Percentiles rank a stretch among this genome's conserved stretches.
Evolutionary conservation across 1,140 invertebrate genomes (phyloP).

Genomic region (Rhagoletis pomonella): DNA sequence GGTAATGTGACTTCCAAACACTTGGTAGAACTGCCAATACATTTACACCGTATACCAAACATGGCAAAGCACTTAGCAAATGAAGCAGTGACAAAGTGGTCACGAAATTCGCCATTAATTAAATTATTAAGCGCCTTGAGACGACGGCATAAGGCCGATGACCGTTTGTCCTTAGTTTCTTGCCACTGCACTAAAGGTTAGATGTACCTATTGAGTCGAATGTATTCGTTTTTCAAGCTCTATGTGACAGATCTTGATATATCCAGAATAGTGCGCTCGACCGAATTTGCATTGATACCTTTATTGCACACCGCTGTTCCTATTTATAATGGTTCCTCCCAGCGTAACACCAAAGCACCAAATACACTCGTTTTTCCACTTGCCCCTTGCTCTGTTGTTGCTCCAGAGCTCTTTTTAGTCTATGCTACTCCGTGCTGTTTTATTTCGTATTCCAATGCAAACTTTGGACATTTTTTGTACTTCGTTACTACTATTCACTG

Average conservation of each 20-base stretch:
- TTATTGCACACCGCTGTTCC: not conserved
- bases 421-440: not conserved
- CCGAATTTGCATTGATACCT: no score
- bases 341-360: not conserved
- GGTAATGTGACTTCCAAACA: slow-evolving; percentile 71
- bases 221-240: not conserved
- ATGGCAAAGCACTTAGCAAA: not conserved
- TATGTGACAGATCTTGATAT: slow-evolving; percentile 1
- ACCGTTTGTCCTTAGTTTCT: slow-evolving; percentile 23
- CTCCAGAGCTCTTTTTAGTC: not conserved
- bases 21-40: slow-evolving; percentile 70
- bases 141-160: not conserved
- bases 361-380: not conserved
- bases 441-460: not conserved
- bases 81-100: not conserved
- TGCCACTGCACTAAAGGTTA: not conserved
- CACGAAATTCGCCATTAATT: slow-evolving; percentile 36
- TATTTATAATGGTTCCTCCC: not conserved
- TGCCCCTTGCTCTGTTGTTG: not conserved
- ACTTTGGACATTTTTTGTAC: slow-evolving; percentile 21
- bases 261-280: not conserved
- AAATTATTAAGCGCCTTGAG: not conserved
- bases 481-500: not conserved
- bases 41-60: slow-evolving; percentile 60
- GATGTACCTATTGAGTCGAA: not conserved